Conservation (phyloP, 2,797 vertebrate species). For the Arremon brunneinucha region DNA sequence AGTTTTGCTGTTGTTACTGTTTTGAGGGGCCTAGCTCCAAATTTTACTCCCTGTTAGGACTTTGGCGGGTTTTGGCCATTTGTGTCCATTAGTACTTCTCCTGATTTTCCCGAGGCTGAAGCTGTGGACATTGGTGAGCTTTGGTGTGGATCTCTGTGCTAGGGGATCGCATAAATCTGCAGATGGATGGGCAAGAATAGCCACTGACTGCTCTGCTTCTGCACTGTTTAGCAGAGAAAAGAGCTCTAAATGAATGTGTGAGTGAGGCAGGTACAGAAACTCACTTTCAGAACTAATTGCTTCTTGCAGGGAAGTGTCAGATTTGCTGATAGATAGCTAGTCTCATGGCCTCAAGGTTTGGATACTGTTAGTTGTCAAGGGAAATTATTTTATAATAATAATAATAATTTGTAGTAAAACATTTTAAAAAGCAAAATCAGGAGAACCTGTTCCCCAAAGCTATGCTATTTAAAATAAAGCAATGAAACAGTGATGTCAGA, state of each 20-base stretch:
- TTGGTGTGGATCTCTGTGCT: accelerated
- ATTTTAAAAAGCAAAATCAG: neutral
- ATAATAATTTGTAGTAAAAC: neutral
- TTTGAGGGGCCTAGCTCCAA: neutral
- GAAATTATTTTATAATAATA: neutral
- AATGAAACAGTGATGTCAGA: neutral
- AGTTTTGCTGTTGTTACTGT: neutral
- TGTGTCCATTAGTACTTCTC: accelerated
- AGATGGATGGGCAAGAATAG: neutral
- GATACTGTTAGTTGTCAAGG: neutral
- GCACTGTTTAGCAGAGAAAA: neutral
- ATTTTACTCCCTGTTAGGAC: neutral
- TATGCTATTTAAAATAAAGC: neutral
- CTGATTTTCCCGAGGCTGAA: neutral
- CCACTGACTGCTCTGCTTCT: neutral
- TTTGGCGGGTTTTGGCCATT: neutral
- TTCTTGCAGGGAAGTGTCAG: neutral
- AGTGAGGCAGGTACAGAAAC: neutral
- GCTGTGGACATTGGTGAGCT: neutral
- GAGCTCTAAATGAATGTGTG: neutral
- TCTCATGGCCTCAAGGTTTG: neutral
- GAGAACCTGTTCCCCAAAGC: neutral
- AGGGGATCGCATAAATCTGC: accelerated
- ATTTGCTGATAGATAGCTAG: neutral
- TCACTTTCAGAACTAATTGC: neutral